phyloP scores from a whole-genome alignment of 2,113 vertebrate species.

The Aptenodytes patagonicus region DNA sequence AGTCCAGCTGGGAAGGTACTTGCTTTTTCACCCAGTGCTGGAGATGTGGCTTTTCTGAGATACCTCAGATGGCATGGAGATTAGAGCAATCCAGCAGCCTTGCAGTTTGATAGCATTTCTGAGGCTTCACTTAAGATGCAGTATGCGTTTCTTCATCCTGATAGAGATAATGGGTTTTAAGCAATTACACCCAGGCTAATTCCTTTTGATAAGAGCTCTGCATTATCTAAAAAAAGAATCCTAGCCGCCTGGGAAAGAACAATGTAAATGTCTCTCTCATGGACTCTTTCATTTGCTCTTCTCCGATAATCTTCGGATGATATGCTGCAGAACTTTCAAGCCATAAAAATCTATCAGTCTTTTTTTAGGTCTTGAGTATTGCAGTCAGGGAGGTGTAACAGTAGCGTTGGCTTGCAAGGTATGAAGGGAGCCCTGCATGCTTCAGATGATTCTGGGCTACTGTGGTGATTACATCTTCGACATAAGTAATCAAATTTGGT shows the following conservation, averaged over 20 bases:
- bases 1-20: background rate
- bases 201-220: slow-evolving; percentile 68
- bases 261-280: slow-evolving; percentile 44
- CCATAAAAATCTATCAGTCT: background rate
- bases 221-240: slow-evolving; percentile 66
- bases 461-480: background rate
- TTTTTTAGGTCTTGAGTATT: background rate
- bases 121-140: slow-evolving; percentile 61
- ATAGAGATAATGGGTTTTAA: slow-evolving; percentile 72
- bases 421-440: background rate
- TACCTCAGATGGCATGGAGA: background rate
- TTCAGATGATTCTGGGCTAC: background rate
- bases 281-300: slow-evolving; percentile 5
- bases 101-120: slow-evolving; percentile 39
- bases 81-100: slow-evolving; percentile 7
- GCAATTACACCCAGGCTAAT: slow-evolving; percentile 71
- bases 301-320: slow-evolving; percentile 16
- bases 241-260: slow-evolving; percentile 41
- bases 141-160: slow-evolving; percentile 66
- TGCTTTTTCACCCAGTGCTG: background rate
- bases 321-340: background rate
- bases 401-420: background rate
- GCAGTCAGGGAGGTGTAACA: background rate
- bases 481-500: background rate
- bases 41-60: background rate